These are phyloP conservation scores for Lamellibrachia columna DNA, from an alignment of 2,888 invertebrate genomes.

Conservation along the genomic window DNA sequence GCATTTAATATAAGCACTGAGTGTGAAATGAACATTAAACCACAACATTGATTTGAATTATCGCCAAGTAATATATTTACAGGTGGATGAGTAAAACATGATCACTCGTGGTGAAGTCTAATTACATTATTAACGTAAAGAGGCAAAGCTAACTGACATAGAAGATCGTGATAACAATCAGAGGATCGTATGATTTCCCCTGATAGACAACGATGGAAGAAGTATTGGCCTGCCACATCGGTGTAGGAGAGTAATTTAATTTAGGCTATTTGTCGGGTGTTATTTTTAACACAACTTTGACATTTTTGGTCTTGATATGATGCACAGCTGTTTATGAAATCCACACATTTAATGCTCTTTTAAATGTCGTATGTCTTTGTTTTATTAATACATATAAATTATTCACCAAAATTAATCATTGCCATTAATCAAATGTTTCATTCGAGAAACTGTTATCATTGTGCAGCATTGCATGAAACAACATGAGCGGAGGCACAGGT, in stretches of 20 bases:
- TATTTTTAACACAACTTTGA: not conserved
- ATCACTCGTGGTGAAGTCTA: not conserved
- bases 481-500: not conserved
- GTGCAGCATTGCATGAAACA: not conserved
- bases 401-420: slow-evolving; percentile 10
- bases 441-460: not conserved
- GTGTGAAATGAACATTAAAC: not conserved
- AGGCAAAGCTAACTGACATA: not conserved
- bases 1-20: not conserved
- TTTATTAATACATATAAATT: slow-evolving; percentile 14
- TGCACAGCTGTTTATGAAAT: not conserved
- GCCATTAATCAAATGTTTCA: not conserved
- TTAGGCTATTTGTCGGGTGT: not conserved
- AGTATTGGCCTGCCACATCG: not conserved
- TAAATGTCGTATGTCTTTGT: not conserved
- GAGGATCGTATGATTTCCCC: not conserved
- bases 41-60: not conserved
- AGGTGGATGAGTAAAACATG: not conserved
- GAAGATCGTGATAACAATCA: not conserved
- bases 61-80: not conserved
- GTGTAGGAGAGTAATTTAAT: not conserved
- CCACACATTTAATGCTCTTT: not conserved
- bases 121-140: slow-evolving; percentile 6
- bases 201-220: not conserved
- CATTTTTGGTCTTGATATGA: not conserved